A percentile compares a stretch with the other conserved stretches of the same genome.
These are phyloP conservation scores for Bombus fervidus DNA, from an alignment of 1,140 invertebrate genomes.

Conservation along the genomic window DNA sequence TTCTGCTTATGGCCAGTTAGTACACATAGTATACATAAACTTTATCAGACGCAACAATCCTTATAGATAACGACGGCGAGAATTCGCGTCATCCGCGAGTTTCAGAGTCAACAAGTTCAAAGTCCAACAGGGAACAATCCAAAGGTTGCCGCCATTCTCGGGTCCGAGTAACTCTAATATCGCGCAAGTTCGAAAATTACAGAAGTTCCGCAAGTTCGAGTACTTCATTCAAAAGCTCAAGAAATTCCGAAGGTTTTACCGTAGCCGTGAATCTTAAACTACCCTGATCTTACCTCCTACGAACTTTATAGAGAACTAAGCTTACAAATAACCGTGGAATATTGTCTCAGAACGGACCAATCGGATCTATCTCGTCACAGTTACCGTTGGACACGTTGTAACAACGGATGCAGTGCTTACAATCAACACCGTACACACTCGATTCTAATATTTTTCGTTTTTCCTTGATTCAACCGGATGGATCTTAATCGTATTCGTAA, in stretches of 20 bases:
- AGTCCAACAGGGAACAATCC: constrained; percentile 26
- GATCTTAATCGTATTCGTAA: too few species aligned
- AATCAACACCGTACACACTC: not conserved
- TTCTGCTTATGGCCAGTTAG: too few species aligned
- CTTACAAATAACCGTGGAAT: not conserved
- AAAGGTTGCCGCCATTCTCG: constrained; percentile 14
- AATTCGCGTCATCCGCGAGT: not conserved
- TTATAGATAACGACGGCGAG: not conserved
- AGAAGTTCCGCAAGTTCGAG: constrained; percentile 25
- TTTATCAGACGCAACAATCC: not conserved
- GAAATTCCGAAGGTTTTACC: constrained; percentile 18
- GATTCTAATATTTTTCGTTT: too few species aligned
- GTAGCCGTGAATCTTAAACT: constrained; percentile 24
- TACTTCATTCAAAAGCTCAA: not conserved
- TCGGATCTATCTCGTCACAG: not conserved
- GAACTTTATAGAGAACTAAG: not conserved
- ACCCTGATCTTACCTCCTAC: not conserved
- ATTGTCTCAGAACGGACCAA: not conserved
- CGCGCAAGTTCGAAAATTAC: constrained; percentile 28
- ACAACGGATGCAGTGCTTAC: not conserved
- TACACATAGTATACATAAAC: not conserved
- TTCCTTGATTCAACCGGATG: too few species aligned
- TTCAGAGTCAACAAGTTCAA: constrained; percentile 28
- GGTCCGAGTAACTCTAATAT: constrained; percentile 5
- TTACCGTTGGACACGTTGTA: not conserved